Evolutionary conservation across 2,797 vertebrate species (phyloP).

Genomic region (Geotrypetes seraphini): DNA sequence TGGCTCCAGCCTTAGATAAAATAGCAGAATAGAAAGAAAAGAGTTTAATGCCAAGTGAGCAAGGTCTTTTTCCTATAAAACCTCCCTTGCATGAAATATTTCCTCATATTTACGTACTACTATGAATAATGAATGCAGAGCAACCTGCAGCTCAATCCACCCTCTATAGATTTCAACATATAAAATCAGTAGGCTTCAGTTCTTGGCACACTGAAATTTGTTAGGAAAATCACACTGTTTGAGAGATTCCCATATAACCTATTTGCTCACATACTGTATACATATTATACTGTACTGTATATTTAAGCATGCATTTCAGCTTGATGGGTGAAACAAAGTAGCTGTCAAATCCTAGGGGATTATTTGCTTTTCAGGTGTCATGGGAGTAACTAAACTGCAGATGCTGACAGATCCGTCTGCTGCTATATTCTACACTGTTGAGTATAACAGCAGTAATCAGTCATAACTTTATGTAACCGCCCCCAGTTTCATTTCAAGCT

Average conservation of each 20-base stretch:
- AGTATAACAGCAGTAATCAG: not conserved
- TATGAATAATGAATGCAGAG: constrained; percentile 15
- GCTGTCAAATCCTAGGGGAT: not conserved
- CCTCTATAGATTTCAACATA: constrained; percentile 25
- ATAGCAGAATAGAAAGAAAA: no score
- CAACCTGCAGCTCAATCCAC: constrained; percentile 17
- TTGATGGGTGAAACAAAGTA: not conserved
- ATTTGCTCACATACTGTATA: not conserved
- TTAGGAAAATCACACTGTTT: constrained; percentile 21
- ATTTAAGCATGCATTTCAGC: constrained; percentile 3
- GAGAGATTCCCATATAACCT: not conserved
- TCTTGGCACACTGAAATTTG: constrained; percentile 12
- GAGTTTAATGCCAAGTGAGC: no score
- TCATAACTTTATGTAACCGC: not conserved
- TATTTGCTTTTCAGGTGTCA: not conserved
- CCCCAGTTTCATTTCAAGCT: not conserved
- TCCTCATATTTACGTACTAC: not conserved
- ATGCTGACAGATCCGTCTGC: not conserved
- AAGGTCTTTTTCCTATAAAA: constrained; percentile 2
- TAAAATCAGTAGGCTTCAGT: constrained; percentile 16
- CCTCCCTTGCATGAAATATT: not conserved
- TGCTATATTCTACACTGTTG: not conserved
- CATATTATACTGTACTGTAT: constrained; percentile 6
- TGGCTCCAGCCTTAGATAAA: no score
- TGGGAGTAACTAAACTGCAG: not conserved